phyloP scores from a whole-genome alignment of 2,113 vertebrate species.

The Periophthalmodon schlosseri region DNA sequence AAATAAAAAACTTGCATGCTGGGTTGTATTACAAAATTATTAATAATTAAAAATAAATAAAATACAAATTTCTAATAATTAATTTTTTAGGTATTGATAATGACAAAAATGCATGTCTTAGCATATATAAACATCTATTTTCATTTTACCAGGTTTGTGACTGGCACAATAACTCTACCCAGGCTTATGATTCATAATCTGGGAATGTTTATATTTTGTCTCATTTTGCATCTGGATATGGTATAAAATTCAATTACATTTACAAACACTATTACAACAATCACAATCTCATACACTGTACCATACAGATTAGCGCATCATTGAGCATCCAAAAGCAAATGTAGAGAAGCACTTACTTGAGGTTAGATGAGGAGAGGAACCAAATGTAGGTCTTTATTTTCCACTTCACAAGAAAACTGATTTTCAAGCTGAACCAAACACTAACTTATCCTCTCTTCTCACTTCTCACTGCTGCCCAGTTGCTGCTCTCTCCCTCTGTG shows the following conservation, averaged over 20 bases:
- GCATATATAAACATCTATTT: too few species aligned
- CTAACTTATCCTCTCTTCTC: constrained; percentile 44
- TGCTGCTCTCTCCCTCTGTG: constrained; percentile 38
- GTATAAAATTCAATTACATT: background rate
- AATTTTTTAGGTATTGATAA: too few species aligned
- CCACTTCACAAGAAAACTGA: constrained; percentile 64
- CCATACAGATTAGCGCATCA: background rate
- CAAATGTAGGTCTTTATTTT: constrained; percentile 28
- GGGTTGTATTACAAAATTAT: too few species aligned
- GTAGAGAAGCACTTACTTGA: constrained; percentile 57
- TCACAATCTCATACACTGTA: background rate
- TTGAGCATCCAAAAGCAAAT: constrained; percentile 11
- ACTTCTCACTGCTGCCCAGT: constrained; percentile 20
- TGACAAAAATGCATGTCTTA: too few species aligned
- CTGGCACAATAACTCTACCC: background rate
- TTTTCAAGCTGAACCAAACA: constrained; percentile 69
- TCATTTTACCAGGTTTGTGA: background rate
- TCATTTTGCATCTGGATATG: background rate
- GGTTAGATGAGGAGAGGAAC: constrained; percentile 26
- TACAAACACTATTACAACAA: background rate
- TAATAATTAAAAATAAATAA: too few species aligned
- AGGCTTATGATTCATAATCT: background rate
- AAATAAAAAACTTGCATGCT: too few species aligned
- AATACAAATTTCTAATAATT: too few species aligned
- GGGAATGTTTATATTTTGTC: background rate